These are phyloP conservation scores for Campylomormyrus numenius DNA, from an alignment of 2,113 vertebrate species.

Conservation along the genomic window DNA sequence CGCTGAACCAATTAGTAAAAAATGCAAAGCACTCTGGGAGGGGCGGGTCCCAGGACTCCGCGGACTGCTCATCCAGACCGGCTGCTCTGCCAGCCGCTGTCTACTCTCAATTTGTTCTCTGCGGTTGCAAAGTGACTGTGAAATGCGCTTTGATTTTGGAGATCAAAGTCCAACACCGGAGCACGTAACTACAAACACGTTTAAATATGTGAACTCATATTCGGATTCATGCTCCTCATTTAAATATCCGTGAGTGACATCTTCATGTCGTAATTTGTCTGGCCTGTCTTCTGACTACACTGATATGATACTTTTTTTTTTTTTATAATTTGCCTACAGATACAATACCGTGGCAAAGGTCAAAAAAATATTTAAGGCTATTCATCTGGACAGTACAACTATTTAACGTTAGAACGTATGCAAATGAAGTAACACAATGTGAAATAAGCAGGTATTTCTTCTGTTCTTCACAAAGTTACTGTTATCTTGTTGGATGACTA, in stretches of 20 bases:
- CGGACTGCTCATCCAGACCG: not conserved
- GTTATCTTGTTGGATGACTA: not conserved
- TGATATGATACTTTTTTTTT: constrained; percentile 50
- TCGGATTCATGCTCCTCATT: not conserved
- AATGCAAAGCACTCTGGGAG: not conserved
- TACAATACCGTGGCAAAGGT: constrained; percentile 45
- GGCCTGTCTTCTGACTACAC: constrained; percentile 20
- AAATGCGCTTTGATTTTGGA: not conserved
- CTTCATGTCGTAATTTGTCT: not conserved
- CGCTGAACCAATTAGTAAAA: constrained; percentile 14
- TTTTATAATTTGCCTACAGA: constrained; percentile 47
- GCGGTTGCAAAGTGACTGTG: not conserved
- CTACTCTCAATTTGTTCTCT: too few species aligned
- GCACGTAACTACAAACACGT: not conserved
- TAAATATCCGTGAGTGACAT: not conserved
- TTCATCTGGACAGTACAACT: not conserved
- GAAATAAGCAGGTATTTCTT: not conserved
- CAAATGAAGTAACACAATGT: not conserved
- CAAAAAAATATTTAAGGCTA: constrained; percentile 28
- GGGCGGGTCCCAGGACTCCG: not conserved
- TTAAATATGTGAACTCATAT: not conserved
- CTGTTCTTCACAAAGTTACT: not conserved
- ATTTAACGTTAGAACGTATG: not conserved
- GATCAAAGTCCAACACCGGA: not conserved
- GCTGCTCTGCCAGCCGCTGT: not conserved